phyloP scores from a whole-genome alignment of 2,797 vertebrate species.

The Aplochiton taeniatus region DNA sequence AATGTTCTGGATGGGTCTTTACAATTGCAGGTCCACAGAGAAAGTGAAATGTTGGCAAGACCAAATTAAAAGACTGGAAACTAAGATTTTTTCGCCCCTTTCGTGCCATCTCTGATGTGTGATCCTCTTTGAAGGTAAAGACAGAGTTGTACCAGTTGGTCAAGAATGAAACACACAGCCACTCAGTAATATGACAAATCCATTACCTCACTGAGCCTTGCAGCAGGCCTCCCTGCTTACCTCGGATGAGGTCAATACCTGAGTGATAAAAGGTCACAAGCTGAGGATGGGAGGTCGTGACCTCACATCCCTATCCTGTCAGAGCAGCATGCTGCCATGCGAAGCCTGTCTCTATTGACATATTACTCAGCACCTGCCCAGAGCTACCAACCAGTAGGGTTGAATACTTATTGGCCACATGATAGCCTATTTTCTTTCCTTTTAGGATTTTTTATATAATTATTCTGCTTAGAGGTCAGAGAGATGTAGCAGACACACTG shows the following conservation, averaged over 20 bases:
- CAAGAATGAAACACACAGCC: too few species aligned
- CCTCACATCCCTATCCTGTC: neutral
- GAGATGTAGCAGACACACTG: neutral
- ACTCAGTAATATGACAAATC: neutral
- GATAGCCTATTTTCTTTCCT: neutral
- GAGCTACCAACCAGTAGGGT: neutral
- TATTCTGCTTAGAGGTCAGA: neutral
- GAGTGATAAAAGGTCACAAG: neutral
- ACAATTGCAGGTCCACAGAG: neutral
- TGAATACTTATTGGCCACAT: neutral
- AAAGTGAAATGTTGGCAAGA: neutral
- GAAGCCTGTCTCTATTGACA: neutral
- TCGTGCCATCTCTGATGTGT: too few species aligned
- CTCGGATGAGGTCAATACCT: neutral
- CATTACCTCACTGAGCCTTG: neutral
- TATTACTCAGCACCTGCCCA: neutral
- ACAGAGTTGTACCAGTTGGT: too few species aligned
- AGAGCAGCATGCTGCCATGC: constrained; percentile 1
- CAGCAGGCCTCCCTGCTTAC: neutral
- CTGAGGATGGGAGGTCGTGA: neutral
- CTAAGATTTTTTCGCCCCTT: too few species aligned
- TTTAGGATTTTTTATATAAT: neutral
- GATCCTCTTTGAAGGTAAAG: too few species aligned
- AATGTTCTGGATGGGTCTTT: too few species aligned
- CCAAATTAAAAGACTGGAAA: too few species aligned